Evolutionary conservation across 2,797 vertebrate genomes (phyloP).

Genomic region (Chiroxiphia lanceolata): DNA sequence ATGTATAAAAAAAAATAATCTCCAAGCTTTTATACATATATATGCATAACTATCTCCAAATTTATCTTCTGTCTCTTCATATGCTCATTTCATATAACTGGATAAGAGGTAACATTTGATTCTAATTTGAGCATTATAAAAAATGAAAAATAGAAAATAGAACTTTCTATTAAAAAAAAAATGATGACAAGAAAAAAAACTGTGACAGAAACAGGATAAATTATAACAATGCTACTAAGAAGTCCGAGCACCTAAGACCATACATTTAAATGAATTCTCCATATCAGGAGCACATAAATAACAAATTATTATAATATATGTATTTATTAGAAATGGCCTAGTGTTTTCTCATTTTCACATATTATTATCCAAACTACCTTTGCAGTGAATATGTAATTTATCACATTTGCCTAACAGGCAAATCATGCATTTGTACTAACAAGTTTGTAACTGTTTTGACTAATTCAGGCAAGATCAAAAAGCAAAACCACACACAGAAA

Average conservation of each 20-base stretch:
- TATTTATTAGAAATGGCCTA: neutral
- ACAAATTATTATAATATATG: neutral
- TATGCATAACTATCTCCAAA: neutral
- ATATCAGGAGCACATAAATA: neutral
- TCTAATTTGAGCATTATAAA: neutral
- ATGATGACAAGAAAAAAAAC: neutral
- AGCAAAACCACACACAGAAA: neutral
- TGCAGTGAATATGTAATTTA: neutral
- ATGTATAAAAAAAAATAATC: neutral
- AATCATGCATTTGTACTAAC: neutral
- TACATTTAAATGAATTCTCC: neutral
- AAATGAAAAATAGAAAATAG: neutral
- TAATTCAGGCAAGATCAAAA: neutral
- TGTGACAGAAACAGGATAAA: neutral
- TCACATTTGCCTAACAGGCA: neutral
- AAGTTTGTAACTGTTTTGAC: neutral
- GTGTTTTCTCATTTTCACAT: neutral
- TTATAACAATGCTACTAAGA: neutral
- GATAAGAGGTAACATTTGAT: neutral
- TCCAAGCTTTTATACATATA: neutral
- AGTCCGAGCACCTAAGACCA: neutral
- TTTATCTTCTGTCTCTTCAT: neutral
- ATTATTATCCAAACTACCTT: neutral
- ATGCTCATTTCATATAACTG: neutral
- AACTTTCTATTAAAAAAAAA: neutral